These are phyloP conservation scores for Orbicella faveolata DNA, from an alignment of 64 coral and sea anemone species.

Conservation along the genomic window DNA sequence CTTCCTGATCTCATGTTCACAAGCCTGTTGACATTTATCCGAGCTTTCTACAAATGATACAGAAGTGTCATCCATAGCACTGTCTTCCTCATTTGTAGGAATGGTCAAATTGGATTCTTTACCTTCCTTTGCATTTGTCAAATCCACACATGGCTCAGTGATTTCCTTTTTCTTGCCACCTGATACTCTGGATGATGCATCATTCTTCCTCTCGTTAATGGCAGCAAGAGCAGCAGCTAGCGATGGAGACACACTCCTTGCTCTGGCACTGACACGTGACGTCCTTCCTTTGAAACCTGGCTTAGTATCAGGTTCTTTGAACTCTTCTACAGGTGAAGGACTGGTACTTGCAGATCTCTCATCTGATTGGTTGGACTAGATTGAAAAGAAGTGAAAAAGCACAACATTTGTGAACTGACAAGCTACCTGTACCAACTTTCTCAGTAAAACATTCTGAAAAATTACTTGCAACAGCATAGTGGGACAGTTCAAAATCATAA, in stretches of 20 bases:
- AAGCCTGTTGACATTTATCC: slow-evolving; percentile 12
- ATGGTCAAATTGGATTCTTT: slow-evolving; percentile 52
- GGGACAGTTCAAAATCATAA: no score
- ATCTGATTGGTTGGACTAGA: slow-evolving; percentile 77
- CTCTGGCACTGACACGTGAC: slow-evolving; percentile 45
- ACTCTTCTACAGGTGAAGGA: slow-evolving; percentile 89
- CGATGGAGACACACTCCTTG: slow-evolving; percentile 69
- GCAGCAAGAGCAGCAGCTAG: slow-evolving; percentile 46
- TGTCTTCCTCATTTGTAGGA: slow-evolving; percentile 52
- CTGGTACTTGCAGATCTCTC: slow-evolving; percentile 81
- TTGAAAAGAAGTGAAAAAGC: not conserved
- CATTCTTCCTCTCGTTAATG: slow-evolving; percentile 31
- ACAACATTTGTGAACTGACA: not conserved
- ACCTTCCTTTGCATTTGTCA: slow-evolving; percentile 13
- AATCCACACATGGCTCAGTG: slow-evolving; percentile 16
- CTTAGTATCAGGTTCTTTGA: slow-evolving; percentile 85
- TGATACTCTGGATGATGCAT: slow-evolving; percentile 9
- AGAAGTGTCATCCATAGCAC: not conserved
- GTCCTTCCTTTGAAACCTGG: slow-evolving; percentile 62
- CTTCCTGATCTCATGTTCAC: slow-evolving; percentile 32
- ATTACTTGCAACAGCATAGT: no score
- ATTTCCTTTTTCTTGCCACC: slow-evolving; percentile 47
- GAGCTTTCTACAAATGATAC: slow-evolving; percentile 32
- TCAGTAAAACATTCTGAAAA: no score
- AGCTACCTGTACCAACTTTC: not conserved